phyloP scores from a whole-genome alignment of 1,140 invertebrate genomes.

The Achatina immaculata region DNA sequence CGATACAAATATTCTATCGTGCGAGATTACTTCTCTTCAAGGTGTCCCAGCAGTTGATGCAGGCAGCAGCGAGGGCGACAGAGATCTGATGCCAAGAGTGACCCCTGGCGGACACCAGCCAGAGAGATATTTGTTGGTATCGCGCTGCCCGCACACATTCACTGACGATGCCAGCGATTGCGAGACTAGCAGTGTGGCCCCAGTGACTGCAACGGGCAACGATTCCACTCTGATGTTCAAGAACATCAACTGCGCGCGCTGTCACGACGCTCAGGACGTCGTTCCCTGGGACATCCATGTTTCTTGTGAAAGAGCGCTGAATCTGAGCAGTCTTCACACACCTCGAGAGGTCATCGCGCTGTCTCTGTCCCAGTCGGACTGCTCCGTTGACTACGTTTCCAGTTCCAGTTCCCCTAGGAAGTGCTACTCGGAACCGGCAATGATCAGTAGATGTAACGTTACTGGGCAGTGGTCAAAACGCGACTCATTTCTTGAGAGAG shows the following conservation, averaged over 20 bases:
- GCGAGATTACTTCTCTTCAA: no score
- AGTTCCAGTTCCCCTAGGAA: background rate
- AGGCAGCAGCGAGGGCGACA: background rate
- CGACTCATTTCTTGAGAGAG: conserved; percentile 3
- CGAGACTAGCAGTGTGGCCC: background rate
- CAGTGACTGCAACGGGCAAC: background rate
- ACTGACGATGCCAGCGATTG: background rate
- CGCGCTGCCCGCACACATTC: background rate
- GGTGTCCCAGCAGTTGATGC: background rate
- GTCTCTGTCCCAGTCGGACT: background rate
- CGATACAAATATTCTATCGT: background rate
- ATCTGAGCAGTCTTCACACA: background rate
- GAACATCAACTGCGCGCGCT: conserved; percentile 1
- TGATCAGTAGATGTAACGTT: background rate
- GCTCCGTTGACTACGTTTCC: background rate
- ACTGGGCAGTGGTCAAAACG: background rate
- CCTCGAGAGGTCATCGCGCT: background rate
- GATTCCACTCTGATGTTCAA: background rate
- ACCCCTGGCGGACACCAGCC: background rate
- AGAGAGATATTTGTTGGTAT: background rate
- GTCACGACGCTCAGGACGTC: background rate
- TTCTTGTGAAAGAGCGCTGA: background rate
- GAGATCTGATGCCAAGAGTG: no score
- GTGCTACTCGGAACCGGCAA: background rate
- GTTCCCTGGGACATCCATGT: background rate